phyloP scores from a whole-genome alignment of 2,888 invertebrate species.

The Caenorhabditis macrosperma region DNA sequence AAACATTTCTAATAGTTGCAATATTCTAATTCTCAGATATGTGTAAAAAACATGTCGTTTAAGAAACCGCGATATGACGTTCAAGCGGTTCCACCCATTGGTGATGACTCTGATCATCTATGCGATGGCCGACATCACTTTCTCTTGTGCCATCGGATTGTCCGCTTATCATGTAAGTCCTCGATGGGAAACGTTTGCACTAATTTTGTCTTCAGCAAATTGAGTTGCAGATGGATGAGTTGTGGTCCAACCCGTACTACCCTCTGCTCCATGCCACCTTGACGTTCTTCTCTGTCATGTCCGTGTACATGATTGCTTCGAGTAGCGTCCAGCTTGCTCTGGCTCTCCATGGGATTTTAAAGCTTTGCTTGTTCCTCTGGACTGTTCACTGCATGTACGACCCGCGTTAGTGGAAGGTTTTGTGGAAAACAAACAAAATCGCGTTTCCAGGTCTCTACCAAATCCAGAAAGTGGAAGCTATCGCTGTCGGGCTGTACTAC shows the following conservation, averaged over 20 bases:
- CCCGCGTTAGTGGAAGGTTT: slow-evolving; percentile 23
- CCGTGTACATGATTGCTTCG: slow-evolving; percentile 40
- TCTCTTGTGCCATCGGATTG: slow-evolving; percentile 12
- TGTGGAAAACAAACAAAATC: neutral
- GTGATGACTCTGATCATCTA: slow-evolving; percentile 40
- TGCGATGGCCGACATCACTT: slow-evolving; percentile 14
- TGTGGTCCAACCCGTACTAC: slow-evolving; percentile 36
- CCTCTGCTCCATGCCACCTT: slow-evolving; percentile 9
- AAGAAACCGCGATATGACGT: too few relatives aligned
- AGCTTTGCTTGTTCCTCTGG: slow-evolving; percentile 15
- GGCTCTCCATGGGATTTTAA: slow-evolving; percentile 15
- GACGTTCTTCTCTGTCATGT: slow-evolving; percentile 13
- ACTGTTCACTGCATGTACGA: slow-evolving; percentile 10
- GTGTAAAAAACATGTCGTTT: too few relatives aligned
- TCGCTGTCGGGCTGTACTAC: slow-evolving; percentile 20
- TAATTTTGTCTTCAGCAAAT: neutral
- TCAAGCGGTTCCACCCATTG: slow-evolving; percentile 20
- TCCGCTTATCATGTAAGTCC: slow-evolving; percentile 7
- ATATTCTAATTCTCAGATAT: too few relatives aligned
- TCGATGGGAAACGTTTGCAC: too few relatives aligned
- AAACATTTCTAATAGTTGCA: too few relatives aligned
- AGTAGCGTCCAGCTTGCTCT: slow-evolving; percentile 37
- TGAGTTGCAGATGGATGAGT: slow-evolving; percentile 11
- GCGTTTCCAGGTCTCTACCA: slow-evolving; percentile 13
- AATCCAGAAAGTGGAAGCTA: slow-evolving; percentile 20